A percentile compares a stretch with the other conserved stretches of the same genome.
phyloP scores from a whole-genome alignment of 2,888 invertebrate species.

The Globia sparganii region DNA sequence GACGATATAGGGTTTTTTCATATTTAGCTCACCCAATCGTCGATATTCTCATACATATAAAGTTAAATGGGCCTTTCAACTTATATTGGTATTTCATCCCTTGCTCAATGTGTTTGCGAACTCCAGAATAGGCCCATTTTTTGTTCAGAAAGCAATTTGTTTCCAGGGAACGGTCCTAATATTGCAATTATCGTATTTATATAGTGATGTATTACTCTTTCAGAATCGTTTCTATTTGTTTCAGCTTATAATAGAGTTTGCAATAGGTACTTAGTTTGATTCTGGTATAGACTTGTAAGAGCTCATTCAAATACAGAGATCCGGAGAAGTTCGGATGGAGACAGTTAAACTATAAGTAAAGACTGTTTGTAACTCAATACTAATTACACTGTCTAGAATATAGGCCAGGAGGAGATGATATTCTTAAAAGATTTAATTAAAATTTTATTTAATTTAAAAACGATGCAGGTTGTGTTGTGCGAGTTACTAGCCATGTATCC shows the following conservation, averaged over 20 bases:
- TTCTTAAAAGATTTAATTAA: neutral
- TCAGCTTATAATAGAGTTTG: neutral
- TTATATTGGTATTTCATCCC: conserved; percentile 54
- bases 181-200: conserved; percentile 27
- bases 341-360: neutral
- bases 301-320: neutral
- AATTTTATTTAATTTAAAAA: neutral
- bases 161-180: conserved; percentile 24
- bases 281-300: neutral
- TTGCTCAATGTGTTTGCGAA: conserved; percentile 44
- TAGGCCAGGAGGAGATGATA: conserved; percentile 7
- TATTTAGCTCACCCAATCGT: conserved; percentile 36
- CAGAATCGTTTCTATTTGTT: neutral
- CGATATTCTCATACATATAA: conserved; percentile 27
- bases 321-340: no score
- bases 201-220: conserved; percentile 22
- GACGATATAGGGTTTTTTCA: conserved; percentile 22
- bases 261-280: neutral
- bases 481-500: neutral
- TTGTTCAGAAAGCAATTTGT: conserved; percentile 49
- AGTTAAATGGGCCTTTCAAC: conserved; percentile 45
- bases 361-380: neutral
- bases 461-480: neutral
- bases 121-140: conserved; percentile 39
- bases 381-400: conserved; percentile 9